These are phyloP conservation scores for Oscheius onirici DNA, from an alignment of 2,888 invertebrate genomes.

Conservation along the genomic window DNA sequence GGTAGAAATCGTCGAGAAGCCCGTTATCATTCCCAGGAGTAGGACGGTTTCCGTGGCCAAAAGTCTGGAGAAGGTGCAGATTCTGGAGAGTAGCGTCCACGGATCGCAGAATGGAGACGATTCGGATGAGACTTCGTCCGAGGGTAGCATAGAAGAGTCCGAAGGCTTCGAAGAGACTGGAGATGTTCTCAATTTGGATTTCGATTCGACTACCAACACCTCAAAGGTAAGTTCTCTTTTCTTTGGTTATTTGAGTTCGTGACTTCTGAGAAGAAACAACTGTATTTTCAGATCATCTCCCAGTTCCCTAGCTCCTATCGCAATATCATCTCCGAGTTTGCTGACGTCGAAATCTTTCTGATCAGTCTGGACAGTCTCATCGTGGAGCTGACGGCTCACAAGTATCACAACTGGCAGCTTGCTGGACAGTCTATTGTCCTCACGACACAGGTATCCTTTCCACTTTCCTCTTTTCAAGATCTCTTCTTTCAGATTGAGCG, in stretches of 20 bases:
- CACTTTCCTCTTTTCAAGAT: background rate
- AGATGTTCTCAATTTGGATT: slow-evolving; percentile 48
- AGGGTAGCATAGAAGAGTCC: slow-evolving; percentile 44
- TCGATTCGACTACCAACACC: slow-evolving; percentile 46
- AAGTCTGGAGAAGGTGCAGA: slow-evolving; percentile 55
- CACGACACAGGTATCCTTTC: slow-evolving; percentile 54
- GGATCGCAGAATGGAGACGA: slow-evolving; percentile 51
- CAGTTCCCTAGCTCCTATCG: slow-evolving; percentile 59
- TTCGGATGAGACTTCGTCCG: slow-evolving; percentile 43
- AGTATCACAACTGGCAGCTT: slow-evolving; percentile 69
- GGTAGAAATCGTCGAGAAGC: slow-evolving; percentile 56
- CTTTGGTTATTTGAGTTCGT: background rate
- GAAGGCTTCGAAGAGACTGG: slow-evolving; percentile 43
- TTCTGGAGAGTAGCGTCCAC: slow-evolving; percentile 54
- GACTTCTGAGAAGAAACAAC: background rate
- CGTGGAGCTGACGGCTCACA: slow-evolving; percentile 66
- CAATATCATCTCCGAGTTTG: slow-evolving; percentile 68
- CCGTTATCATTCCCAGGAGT: slow-evolving; percentile 54
- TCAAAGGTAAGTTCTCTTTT: slow-evolving; percentile 37
- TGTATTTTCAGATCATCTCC: slow-evolving; percentile 48
- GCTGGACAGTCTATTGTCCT: slow-evolving; percentile 69
- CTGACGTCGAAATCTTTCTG: slow-evolving; percentile 70
- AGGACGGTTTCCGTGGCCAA: slow-evolving; percentile 57
- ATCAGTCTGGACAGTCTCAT: slow-evolving; percentile 67
- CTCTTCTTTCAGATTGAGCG: slow-evolving; percentile 56